Evolutionary conservation across 2,888 invertebrate genomes (phyloP).

Genomic region (Ellobium chinense): DNA sequence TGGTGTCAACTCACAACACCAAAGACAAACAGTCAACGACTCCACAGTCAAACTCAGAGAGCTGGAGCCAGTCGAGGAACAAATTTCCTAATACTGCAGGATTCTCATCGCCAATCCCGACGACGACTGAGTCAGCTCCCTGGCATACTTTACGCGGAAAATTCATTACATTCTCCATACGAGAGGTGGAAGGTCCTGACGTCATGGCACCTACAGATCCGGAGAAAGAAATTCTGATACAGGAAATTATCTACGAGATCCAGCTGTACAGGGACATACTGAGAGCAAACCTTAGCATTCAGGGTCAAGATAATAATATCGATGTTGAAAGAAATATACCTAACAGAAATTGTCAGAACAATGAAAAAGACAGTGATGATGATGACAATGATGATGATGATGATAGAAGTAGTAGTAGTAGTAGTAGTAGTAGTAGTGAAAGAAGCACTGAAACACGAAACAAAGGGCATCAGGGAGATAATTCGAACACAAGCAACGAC

Average conservation of each 20-base stretch:
- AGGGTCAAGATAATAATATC: not conserved
- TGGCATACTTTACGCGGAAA: too few relatives aligned
- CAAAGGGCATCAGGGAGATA: too few relatives aligned
- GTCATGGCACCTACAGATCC: not conserved
- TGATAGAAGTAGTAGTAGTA: not conserved
- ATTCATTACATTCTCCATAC: not conserved
- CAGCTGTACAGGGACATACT: not conserved
- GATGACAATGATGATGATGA: slow-evolving; percentile 18
- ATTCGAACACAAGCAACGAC: not conserved
- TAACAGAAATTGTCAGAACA: not conserved
- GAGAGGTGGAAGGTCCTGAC: not conserved
- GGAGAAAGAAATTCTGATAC: not conserved
- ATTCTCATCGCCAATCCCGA: too few relatives aligned
- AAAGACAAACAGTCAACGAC: too few relatives aligned
- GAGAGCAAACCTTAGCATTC: not conserved
- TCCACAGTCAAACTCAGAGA: too few relatives aligned
- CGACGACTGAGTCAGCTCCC: too few relatives aligned
- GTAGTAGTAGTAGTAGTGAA: not conserved
- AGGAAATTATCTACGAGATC: not conserved
- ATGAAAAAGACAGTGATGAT: slow-evolving; percentile 3
- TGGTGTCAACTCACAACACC: too few relatives aligned
- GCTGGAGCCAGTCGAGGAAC: too few relatives aligned
- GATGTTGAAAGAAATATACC: not conserved
- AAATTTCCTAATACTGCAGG: too few relatives aligned
- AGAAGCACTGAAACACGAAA: not conserved